Conservation (phyloP, 2,797 vertebrate genomes). For the Knipowitschia caucasica region DNA sequence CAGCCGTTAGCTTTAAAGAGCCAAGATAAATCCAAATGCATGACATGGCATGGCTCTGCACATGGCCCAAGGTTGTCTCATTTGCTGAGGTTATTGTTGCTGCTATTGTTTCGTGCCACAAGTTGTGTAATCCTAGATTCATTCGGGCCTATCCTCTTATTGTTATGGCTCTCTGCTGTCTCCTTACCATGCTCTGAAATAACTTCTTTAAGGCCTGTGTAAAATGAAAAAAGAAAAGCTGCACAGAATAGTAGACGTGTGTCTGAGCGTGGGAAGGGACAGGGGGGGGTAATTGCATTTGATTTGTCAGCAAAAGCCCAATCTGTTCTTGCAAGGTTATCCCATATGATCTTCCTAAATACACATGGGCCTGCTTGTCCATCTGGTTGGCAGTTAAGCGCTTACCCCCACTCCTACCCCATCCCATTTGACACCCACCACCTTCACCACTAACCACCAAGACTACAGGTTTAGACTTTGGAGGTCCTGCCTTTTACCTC, state of each 20-base stretch:
- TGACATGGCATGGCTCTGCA: constrained; percentile 42
- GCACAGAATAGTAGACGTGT: constrained; percentile 16
- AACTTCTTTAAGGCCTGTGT: constrained; percentile 62
- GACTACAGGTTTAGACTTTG: constrained; percentile 59
- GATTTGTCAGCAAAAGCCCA: constrained; percentile 76
- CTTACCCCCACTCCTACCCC: constrained; percentile 40
- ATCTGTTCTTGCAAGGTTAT: constrained; percentile 72
- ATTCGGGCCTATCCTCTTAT: constrained; percentile 54
- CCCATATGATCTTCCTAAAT: constrained; percentile 72
- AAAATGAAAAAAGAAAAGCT: constrained; percentile 49
- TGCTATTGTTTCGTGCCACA: constrained; percentile 47
- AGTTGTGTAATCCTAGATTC: constrained; percentile 59
- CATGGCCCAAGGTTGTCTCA: constrained; percentile 55
- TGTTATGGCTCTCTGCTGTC: constrained; percentile 55
- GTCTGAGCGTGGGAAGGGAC: constrained; percentile 19
- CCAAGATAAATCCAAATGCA: constrained; percentile 40
- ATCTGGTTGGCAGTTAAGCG: constrained; percentile 69
- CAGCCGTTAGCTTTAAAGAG: constrained; percentile 26
- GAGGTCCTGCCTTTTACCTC: constrained; percentile 71
- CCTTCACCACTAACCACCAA: constrained; percentile 44
- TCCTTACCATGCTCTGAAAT: constrained; percentile 54
- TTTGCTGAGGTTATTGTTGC: constrained; percentile 46
- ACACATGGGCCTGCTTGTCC: constrained; percentile 64
- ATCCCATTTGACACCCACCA: constrained; percentile 56
- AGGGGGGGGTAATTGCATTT: constrained; percentile 48